Percentiles rank a stretch among this genome's conserved stretches.
These are phyloP conservation scores for Lethenteron reissneri DNA, from an alignment of 2,113 vertebrate species.

Conservation along the genomic window DNA sequence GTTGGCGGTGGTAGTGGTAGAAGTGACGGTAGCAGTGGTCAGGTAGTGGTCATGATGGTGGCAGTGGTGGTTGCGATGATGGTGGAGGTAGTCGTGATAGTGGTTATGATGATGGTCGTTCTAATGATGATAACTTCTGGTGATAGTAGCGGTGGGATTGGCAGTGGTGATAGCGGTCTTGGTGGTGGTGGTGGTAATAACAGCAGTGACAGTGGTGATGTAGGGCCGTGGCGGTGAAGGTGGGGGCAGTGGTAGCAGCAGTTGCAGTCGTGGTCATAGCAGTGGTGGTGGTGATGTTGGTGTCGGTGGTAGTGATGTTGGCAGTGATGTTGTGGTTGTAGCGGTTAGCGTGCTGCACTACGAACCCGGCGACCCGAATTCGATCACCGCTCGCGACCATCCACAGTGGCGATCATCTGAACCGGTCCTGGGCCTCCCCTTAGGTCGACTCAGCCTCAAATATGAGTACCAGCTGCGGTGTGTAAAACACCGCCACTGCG, in stretches of 20 bases:
- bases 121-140: background rate
- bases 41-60: background rate
- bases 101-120: background rate
- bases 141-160: background rate
- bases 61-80: background rate
- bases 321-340: too few species aligned
- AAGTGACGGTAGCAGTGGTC: background rate
- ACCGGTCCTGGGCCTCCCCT: too few species aligned
- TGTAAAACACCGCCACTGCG: too few species aligned
- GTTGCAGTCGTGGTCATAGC: background rate
- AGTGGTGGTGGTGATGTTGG: background rate
- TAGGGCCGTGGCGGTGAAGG: background rate
- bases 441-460: too few species aligned
- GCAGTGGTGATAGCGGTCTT: background rate
- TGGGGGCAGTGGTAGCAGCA: too few species aligned
- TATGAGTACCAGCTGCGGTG: too few species aligned
- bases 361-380: too few species aligned
- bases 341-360: too few species aligned
- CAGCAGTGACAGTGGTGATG: background rate
- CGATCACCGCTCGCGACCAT: too few species aligned
- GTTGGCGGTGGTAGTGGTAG: background rate
- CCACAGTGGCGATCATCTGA: too few species aligned
- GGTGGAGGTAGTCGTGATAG: background rate
- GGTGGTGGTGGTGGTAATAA: background rate
- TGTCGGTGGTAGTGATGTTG: background rate